A percentile compares a stretch with the other conserved stretches of the same genome.
phyloP scores from a whole-genome alignment of 1,140 invertebrate species.

The Chrysopa pallens region DNA sequence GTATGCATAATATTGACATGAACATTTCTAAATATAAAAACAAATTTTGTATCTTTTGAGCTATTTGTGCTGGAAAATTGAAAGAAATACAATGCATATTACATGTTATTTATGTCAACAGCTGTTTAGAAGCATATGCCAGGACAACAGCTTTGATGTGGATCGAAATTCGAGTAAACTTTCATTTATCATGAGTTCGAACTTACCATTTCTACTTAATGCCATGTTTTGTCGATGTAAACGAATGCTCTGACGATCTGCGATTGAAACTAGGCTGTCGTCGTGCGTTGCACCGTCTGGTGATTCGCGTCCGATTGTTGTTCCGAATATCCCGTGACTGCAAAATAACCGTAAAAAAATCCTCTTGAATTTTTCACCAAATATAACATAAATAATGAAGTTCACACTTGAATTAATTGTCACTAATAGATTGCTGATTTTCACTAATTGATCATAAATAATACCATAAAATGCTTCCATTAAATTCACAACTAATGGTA shows the following conservation, averaged over 20 bases:
- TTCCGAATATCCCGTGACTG: constrained; percentile 31
- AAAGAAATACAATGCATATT: too few species aligned
- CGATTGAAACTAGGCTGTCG: constrained; percentile 62
- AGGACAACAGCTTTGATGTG: too few species aligned
- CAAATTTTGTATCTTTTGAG: too few species aligned
- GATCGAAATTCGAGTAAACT: too few species aligned
- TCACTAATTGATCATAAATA: constrained; percentile 58
- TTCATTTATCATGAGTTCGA: too few species aligned
- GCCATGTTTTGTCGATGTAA: constrained; percentile 41
- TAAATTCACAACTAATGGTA: constrained; percentile 77
- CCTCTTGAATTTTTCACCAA: constrained; percentile 89
- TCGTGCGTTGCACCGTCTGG: constrained; percentile 59
- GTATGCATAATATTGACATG: too few species aligned
- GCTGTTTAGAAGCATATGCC: too few species aligned
- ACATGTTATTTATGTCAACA: too few species aligned
- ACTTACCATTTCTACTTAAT: constrained; percentile 26
- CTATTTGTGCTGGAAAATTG: too few species aligned
- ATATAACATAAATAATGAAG: constrained; percentile 93
- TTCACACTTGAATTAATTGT: constrained; percentile 94
- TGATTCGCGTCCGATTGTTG: constrained; percentile 37
- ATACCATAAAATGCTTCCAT: constrained; percentile 56
- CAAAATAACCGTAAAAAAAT: constrained; percentile 79
- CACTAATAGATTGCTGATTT: constrained; percentile 78
- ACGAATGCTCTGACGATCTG: constrained; percentile 44
- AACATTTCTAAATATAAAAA: too few species aligned